Base-by-base conservation (phyloP, 2,888 invertebrate genomes). In the Megastigmus dorsalis region DNA sequence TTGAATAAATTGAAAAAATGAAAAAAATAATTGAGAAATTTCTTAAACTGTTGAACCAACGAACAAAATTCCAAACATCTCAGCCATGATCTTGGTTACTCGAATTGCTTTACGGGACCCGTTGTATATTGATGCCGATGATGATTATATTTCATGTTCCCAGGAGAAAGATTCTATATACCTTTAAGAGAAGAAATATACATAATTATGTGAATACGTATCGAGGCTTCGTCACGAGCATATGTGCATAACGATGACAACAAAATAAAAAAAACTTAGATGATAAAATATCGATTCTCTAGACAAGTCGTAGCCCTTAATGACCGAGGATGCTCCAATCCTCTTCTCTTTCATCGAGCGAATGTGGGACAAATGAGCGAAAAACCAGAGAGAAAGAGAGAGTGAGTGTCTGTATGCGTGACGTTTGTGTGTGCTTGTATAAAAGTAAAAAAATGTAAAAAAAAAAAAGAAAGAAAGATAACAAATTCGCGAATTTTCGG, bases 251-350 rank as follows among this genome's bases (percentile, higher is more conserved):
- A 69, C 26, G 57, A 68, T n/a, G 48, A 69, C 15, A n/a, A 43
- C 13, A 15, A 26, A 23, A 20, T 28, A 38, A 38, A 45, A 18
- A 45, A 57, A 52, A 50, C 48, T n/a, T n/a, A n/a, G n/a, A n/a
- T n/a, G n/a, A n/a, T n/a, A n/a, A 59, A 59, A 59, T 69, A 69
- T 59, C 60, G 60, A 50, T 41, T 57, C 13, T 67, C 13, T 67
- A 57, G 66, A n/a, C 15, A 36, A 67, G 26, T 57, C n/a, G 18
- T 57, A 67, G 57, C 18, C 41, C 54, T 52, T 38, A n/a, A 26
- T 43, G 33, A 23, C 13, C 48, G 67, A 57, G 33, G 30, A 57
- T 57, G 18, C 38, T 48, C 30, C 45, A 59, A 50, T 28, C 36
- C 43, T 26, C 2, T n/a, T 41, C 36, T 36, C n/a, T 33, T 67